Conservation (phyloP, 2,797 vertebrate genomes). For the Cuniculus paca region DNA sequence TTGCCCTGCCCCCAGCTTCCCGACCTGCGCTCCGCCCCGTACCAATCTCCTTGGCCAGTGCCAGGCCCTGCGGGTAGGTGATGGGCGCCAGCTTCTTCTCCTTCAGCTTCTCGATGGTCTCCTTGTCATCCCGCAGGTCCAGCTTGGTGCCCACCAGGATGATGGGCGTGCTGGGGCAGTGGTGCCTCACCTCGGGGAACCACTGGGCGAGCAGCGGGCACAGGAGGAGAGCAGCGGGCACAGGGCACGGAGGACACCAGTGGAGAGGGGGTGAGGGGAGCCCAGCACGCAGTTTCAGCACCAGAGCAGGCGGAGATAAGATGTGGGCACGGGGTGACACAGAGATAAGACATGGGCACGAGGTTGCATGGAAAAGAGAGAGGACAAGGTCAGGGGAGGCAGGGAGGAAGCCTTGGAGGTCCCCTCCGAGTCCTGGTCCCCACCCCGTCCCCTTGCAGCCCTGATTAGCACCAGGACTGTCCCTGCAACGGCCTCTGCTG, state of each 20-base stretch:
- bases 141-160: slow-evolving; percentile 96
- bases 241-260: not conserved
- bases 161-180: slow-evolving; percentile 96
- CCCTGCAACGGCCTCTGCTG: not conserved
- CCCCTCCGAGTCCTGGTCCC: too few species aligned
- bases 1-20: not conserved
- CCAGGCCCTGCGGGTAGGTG: slow-evolving; percentile 80
- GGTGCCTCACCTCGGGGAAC: slow-evolving; percentile 96
- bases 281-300: not conserved
- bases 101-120: slow-evolving; percentile 96
- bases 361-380: not conserved
- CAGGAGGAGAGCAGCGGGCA: too few species aligned
- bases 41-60: slow-evolving; percentile 83
- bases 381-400: not conserved
- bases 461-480: not conserved
- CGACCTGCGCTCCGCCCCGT: not conserved
- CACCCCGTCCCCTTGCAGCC: not conserved
- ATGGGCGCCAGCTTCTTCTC: slow-evolving; percentile 93
- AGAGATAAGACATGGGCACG: not conserved
- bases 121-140: slow-evolving; percentile 96
- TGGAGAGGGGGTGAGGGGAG: not conserved
- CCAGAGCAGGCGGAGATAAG: not conserved
- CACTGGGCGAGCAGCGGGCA: slow-evolving; percentile 87
- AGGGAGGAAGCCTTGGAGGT: accelerated
- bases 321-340: not conserved